Evolutionary conservation across 2,888 invertebrate species (phyloP), one percentile per base, ranked within the genome.

Genomic region (Mycalesis mineus): DNA sequence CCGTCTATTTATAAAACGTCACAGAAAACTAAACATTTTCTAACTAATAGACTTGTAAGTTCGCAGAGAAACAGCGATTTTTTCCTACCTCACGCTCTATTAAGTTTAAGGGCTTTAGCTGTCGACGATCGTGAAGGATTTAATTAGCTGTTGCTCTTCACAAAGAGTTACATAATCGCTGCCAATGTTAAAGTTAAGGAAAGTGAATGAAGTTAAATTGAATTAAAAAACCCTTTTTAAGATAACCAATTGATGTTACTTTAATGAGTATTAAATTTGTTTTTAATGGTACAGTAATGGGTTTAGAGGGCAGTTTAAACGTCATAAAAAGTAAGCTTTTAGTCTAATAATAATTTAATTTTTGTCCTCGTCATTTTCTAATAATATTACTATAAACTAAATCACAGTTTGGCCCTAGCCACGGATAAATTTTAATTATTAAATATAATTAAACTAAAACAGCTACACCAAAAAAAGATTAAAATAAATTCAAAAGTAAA

Each of bases 21-120:
- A 11, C 11, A 1, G 36, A 11, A 51, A 51, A 51, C 51, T 51
- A 51, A 51, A 51, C 51, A 51, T 41, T 51, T 39, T 41, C 40
- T 15, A 51, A 51, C 29, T 51, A 41, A 51, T 51, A 31, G 51
- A 41, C 29, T 51, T 51, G 41, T 17, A 29, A 41, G 14, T 29
- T 15, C 28, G 40, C 31, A 13, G 39, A 9, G 31, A 9, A 51
- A 15, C 11, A 13, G 15, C 2, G 28, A 31, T 13, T 29, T 51
- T 51, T 51, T 40, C 29, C 51, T 22, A 14, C 39, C 29, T 11
- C 11, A 29, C 29, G 51, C 51, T 40, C 40, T 14, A 51, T 51
- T 51, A 40, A 40, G 29, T 41, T 51, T 40, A 41, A 50, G 29
- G 28, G 15, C n/a, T 28, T 28, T 22, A 28, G 28, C 7, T 49